These are phyloP conservation scores for Cheilosia scutellata DNA, from an alignment of 2,888 invertebrate species.

Conservation along the genomic window DNA sequence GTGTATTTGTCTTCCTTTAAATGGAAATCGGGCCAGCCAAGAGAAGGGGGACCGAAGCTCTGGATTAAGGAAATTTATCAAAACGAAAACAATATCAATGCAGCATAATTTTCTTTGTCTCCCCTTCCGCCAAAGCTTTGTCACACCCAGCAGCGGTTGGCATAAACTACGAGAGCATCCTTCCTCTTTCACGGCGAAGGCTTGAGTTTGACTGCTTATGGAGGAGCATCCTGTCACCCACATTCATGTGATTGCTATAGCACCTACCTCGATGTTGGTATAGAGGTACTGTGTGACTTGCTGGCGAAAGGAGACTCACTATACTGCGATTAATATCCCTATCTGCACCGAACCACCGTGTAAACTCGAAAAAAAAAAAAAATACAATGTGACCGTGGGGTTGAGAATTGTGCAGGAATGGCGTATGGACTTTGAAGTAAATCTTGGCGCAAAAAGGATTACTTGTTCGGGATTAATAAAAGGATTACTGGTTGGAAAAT, in stretches of 20 bases:
- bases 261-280: constrained; percentile 6
- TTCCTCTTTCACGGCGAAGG: constrained; percentile 2
- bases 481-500: constrained; percentile 72
- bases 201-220: not conserved
- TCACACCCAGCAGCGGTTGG: constrained; percentile 60
- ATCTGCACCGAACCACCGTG: constrained; percentile 63
- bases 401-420: not conserved
- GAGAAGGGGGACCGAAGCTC: not conserved
- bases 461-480: constrained; percentile 74
- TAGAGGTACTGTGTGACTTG: not conserved
- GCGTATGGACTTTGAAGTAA: constrained; percentile 62
- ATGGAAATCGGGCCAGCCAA: constrained; percentile 4
- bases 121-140: constrained; percentile 28
- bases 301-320: not conserved
- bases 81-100: constrained; percentile 74
- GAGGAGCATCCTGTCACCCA: constrained; percentile 32
- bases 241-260: constrained; percentile 35
- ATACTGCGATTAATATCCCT: constrained; percentile 61
- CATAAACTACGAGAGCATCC: constrained; percentile 62
- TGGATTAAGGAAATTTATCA: constrained; percentile 71
- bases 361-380: constrained; percentile 30
- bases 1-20: constrained; percentile 53
- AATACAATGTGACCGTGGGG: constrained; percentile 21
- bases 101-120: constrained; percentile 61
- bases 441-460: constrained; percentile 75